Evolutionary conservation across 2,888 invertebrate genomes (phyloP).

Genomic region (Smittia sp.): DNA sequence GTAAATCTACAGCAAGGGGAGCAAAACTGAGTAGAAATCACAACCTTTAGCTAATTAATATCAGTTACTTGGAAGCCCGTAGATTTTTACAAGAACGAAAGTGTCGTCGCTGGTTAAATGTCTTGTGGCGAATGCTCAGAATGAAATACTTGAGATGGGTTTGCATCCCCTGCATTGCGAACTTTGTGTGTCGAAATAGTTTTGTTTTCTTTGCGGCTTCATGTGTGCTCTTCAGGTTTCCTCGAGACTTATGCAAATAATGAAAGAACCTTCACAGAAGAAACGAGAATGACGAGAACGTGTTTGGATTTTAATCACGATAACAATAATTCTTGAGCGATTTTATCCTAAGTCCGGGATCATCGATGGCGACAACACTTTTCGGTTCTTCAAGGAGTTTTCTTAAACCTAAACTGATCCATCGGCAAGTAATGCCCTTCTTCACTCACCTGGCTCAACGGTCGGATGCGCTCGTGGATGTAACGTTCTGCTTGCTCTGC

Average conservation of each 20-base stretch:
- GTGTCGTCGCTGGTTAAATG: too few relatives aligned
- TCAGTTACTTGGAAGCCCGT: too few relatives aligned
- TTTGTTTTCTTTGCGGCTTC: neutral
- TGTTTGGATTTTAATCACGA: slow-evolving; percentile 12
- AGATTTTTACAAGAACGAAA: too few relatives aligned
- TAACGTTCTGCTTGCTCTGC: slow-evolving; percentile 84
- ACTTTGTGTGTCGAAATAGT: neutral
- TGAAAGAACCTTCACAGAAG: neutral
- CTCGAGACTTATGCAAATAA: slow-evolving; percentile 24
- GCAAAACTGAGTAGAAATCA: neutral
- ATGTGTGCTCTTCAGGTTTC: slow-evolving; percentile 10
- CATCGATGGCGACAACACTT: slow-evolving; percentile 1
- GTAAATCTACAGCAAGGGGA: neutral
- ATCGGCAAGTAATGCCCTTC: slow-evolving; percentile 34
- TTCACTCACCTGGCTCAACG: slow-evolving; percentile 81
- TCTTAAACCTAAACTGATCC: slow-evolving; percentile 32
- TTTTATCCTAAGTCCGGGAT: neutral
- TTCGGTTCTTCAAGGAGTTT: neutral
- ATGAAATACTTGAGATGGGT: too few relatives aligned
- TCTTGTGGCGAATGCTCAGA: too few relatives aligned
- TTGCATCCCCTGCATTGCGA: too few relatives aligned
- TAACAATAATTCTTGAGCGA: neutral
- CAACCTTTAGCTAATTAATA: too few relatives aligned
- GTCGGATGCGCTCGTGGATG: slow-evolving; percentile 86
- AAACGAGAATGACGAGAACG: slow-evolving; percentile 43